Evolutionary conservation across 1,140 invertebrate genomes (phyloP), one percentile per base, ranked within the genome.

Genomic region (Pissodes strobi): DNA sequence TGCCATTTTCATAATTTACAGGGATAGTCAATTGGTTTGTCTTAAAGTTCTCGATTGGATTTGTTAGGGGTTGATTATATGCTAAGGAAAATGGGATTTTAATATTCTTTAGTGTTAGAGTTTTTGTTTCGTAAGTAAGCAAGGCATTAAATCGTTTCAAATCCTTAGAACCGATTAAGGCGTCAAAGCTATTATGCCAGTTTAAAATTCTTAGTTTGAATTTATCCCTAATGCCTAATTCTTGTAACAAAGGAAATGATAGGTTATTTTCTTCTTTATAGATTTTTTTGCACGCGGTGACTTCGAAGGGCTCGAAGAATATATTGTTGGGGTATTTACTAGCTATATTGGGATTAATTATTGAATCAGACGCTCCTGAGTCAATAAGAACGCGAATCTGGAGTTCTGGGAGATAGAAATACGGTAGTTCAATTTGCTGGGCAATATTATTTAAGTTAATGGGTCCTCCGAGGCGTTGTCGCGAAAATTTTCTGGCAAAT

Each of bases 11-110:
- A 10, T 38, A 19, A 17, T 23, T 61, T n/a, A 61, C 58, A 27
- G 58, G 58, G 3, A 52, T 61, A 8, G 12, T 17, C 39, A 61
- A 52, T 51, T 8, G n/a, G 12, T 61, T 51, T 13, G 17, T 52
- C 13, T 61, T 51, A 48, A 30, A 27, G 18, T 48, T 59, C 10
- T 27, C 10, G 15, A 39, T 49, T 12, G 45, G 58, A 2, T 17
- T 30, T 17, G 17, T 34, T 25, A 48, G 4, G 10, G 45, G 45
- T 48, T 21, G 3, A 13, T 48, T 48, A 19, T 48, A 48, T 10
- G 18, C 18, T 5, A 43, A 12, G 3, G 13, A 43, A 12, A 15
- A 15, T 61, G 30, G n/a, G 2, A 49, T 15, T 53, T 19, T 19
- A 38, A 4, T 21, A 15, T 53, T 34, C 1, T 10, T 53, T 17